These are phyloP conservation scores for Hyperoodon ampullatus DNA, from an alignment of 2,113 vertebrate genomes.

Conservation along the genomic window DNA sequence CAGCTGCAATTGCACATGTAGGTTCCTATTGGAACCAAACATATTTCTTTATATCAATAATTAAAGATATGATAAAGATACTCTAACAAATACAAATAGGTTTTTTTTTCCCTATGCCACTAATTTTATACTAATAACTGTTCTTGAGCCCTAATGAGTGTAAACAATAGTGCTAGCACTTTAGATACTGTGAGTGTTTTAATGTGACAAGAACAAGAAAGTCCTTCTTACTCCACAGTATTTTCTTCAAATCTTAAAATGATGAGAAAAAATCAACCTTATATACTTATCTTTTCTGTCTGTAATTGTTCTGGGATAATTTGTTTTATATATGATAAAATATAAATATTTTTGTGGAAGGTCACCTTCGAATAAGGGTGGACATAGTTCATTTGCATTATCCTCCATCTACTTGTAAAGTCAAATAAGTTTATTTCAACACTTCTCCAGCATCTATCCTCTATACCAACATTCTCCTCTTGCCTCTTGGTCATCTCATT, in stretches of 20 bases:
- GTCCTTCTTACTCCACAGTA: neutral
- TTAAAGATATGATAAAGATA: neutral
- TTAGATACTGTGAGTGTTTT: neutral
- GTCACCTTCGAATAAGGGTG: neutral
- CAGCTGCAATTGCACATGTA: neutral
- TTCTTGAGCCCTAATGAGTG: neutral
- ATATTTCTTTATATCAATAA: neutral
- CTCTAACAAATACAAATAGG: too few relatives aligned
- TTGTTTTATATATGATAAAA: neutral
- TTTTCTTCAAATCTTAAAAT: neutral
- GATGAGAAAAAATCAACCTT: neutral
- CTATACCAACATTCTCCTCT: neutral
- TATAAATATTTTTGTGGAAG: neutral
- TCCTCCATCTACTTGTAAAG: neutral
- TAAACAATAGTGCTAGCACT: neutral
- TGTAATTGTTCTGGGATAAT: neutral
- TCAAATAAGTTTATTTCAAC: neutral
- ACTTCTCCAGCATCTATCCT: neutral
- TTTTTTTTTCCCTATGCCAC: neutral
- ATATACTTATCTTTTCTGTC: neutral
- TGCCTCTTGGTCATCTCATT: rapidly evolving
- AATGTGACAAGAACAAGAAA: neutral
- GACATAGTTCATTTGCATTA: neutral
- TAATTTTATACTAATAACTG: neutral
- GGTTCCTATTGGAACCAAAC: neutral